Conservation (phyloP, 2,888 invertebrate species). For the Temnothorax rugatulus region DNA sequence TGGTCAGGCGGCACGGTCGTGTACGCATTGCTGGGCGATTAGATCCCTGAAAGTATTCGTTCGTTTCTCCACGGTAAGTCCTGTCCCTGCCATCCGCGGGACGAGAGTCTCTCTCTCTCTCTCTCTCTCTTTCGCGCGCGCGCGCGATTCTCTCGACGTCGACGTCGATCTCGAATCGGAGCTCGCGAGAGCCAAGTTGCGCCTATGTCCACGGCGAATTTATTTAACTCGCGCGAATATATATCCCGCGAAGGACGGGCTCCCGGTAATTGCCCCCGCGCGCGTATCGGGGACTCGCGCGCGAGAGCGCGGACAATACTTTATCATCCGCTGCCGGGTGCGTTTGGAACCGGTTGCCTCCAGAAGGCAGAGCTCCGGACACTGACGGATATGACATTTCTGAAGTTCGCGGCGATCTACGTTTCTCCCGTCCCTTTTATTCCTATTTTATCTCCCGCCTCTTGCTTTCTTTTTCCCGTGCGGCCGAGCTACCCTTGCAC, state of each 20-base stretch:
- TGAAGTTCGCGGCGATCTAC: slow-evolving; percentile 78
- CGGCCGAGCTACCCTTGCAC: slow-evolving; percentile 10
- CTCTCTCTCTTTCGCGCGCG: background rate
- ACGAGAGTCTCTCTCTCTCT: slow-evolving; percentile 1
- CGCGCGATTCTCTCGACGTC: background rate
- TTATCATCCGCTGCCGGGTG: slow-evolving; percentile 51
- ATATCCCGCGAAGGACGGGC: slow-evolving; percentile 26
- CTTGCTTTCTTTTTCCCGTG: slow-evolving; percentile 46
- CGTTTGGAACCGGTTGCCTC: slow-evolving; percentile 72
- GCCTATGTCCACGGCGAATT: slow-evolving; percentile 19
- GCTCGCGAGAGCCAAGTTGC: background rate
- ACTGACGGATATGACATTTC: slow-evolving; percentile 85
- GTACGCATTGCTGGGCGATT: slow-evolving; percentile 82
- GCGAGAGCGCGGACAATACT: slow-evolving; percentile 56
- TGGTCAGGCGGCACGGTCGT: slow-evolving; percentile 78
- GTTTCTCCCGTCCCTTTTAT: slow-evolving; percentile 63
- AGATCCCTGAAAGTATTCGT: slow-evolving; percentile 70
- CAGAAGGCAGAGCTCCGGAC: slow-evolving; percentile 74
- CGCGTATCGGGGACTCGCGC: slow-evolving; percentile 12
- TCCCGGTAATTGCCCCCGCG: slow-evolving; percentile 59
- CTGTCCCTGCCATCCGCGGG: slow-evolving; percentile 45
- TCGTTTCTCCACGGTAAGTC: slow-evolving; percentile 33
- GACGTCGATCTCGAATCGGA: slow-evolving; percentile 15
- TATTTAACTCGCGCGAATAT: slow-evolving; percentile 22
- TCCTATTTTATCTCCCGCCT: slow-evolving; percentile 49